Conservation (phyloP, 2,797 vertebrate genomes). For the Aeoliscus strigatus region DNA sequence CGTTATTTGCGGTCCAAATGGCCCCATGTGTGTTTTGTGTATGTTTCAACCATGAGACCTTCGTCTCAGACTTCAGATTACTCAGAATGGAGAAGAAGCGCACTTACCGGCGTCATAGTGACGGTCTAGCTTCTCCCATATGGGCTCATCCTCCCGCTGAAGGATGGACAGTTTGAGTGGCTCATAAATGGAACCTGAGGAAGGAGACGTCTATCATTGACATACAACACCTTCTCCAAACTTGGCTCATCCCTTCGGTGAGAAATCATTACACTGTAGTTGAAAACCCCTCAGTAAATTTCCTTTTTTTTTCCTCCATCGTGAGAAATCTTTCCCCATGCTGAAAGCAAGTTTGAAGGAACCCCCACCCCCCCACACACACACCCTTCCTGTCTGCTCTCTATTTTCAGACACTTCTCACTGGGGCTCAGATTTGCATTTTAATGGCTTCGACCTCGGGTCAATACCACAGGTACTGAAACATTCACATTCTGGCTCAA, state of each 20-base stretch:
- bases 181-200: slow-evolving; percentile 93
- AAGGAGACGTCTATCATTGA: slow-evolving; percentile 10
- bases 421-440: slow-evolving; percentile 78
- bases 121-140: slow-evolving; percentile 92
- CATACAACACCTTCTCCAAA: too few species aligned
- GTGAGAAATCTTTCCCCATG: too few species aligned
- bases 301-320: too few species aligned
- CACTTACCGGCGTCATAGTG: slow-evolving; percentile 89
- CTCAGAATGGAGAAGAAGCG: neutral
- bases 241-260: too few species aligned
- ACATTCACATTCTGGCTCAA: slow-evolving; percentile 69
- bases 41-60: too few species aligned
- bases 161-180: slow-evolving; percentile 88
- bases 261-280: too few species aligned
- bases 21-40: too few species aligned
- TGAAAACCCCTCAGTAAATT: too few species aligned
- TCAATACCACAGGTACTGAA: slow-evolving; percentile 78
- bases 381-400: slow-evolving; percentile 49
- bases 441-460: slow-evolving; percentile 78
- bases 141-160: slow-evolving; percentile 79
- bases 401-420: slow-evolving; percentile 69
- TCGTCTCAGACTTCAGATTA: too few species aligned
- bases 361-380: too few species aligned
- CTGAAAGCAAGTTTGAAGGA: slow-evolving; percentile 46
- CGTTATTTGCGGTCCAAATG: too few species aligned